A percentile compares a stretch with the other conserved stretches of the same genome.
Conservation (phyloP, 1,140 invertebrate genomes). For the Venustaconcha ellipsiformis region DNA sequence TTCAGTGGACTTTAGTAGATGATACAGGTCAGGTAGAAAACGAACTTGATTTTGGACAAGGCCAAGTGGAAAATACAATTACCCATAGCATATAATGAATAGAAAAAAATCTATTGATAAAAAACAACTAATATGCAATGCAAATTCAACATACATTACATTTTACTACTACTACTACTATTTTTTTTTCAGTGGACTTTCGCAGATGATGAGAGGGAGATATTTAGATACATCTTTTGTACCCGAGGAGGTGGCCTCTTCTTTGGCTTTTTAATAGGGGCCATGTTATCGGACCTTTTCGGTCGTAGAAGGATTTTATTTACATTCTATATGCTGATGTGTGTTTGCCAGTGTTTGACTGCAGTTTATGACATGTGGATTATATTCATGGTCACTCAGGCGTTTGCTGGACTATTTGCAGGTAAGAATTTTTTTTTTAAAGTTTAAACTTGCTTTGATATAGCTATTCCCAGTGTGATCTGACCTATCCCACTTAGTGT, state of each 20-base stretch:
- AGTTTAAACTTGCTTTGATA: too few species aligned
- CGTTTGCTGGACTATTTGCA: constrained; percentile 40
- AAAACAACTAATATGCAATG: too few species aligned
- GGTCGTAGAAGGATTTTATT: constrained; percentile 45
- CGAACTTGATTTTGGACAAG: too few species aligned
- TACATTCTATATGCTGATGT: constrained; percentile 38
- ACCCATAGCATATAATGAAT: too few species aligned
- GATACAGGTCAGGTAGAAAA: too few species aligned
- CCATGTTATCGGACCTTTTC: constrained; percentile 45
- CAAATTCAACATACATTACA: too few species aligned
- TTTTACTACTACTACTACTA: neutral
- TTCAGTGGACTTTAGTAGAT: too few species aligned
- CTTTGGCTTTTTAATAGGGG: constrained; percentile 45
- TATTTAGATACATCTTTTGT: constrained; percentile 31
- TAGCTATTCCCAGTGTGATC: too few species aligned
- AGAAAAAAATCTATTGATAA: too few species aligned
- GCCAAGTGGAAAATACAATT: too few species aligned
- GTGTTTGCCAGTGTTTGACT: constrained; percentile 36
- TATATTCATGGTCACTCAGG: constrained; percentile 34
- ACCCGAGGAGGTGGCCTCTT: constrained; percentile 38
- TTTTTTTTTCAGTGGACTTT: constrained; percentile 32
- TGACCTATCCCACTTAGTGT: too few species aligned
- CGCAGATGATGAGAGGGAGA: neutral
- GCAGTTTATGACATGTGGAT: constrained; percentile 40
- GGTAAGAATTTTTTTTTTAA: constrained; percentile 28